These are phyloP conservation scores for Hydraecia micacea DNA, from an alignment of 2,888 invertebrate species.

Conservation along the genomic window DNA sequence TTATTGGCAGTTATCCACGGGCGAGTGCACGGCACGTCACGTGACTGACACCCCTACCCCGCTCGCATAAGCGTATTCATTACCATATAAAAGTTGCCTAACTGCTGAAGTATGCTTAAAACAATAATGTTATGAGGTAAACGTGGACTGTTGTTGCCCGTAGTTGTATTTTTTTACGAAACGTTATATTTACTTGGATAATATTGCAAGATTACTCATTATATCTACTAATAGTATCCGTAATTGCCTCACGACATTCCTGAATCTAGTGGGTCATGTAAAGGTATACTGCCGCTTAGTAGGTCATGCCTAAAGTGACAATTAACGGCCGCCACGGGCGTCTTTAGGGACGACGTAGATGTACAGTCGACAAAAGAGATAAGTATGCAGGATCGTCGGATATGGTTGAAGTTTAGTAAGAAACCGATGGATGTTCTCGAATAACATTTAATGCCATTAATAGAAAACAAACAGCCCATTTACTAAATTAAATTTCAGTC, in stretches of 20 bases:
- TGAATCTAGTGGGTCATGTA: constrained; percentile 39
- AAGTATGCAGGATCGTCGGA: too few relatives aligned
- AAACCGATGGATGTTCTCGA: too few relatives aligned
- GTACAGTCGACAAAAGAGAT: too few relatives aligned
- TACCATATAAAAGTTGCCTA: constrained; percentile 57
- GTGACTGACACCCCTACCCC: constrained; percentile 77
- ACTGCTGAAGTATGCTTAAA: constrained; percentile 66
- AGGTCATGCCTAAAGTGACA: constrained; percentile 51
- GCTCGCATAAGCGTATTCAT: constrained; percentile 62
- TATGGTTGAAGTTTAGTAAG: too few relatives aligned
- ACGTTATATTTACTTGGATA: constrained; percentile 3
- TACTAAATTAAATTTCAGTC: too few relatives aligned
- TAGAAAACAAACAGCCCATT: too few relatives aligned
- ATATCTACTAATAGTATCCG: constrained; percentile 5
- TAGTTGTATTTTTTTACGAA: constrained; percentile 5
- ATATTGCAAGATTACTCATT: constrained; percentile 13
- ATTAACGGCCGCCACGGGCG: constrained; percentile 46
- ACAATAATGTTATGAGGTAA: constrained; percentile 50
- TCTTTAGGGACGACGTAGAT: constrained; percentile 27
- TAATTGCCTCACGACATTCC: constrained; percentile 19
- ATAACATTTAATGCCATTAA: too few relatives aligned
- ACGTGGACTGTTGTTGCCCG: background rate
- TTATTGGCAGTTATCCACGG: constrained; percentile 83
- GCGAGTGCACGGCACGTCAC: constrained; percentile 81
- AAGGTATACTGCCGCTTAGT: constrained; percentile 37